Evolutionary conservation across 1,140 invertebrate species (phyloP), one percentile per base, ranked within the genome.

Genomic region (Drosophila mauritiana): DNA sequence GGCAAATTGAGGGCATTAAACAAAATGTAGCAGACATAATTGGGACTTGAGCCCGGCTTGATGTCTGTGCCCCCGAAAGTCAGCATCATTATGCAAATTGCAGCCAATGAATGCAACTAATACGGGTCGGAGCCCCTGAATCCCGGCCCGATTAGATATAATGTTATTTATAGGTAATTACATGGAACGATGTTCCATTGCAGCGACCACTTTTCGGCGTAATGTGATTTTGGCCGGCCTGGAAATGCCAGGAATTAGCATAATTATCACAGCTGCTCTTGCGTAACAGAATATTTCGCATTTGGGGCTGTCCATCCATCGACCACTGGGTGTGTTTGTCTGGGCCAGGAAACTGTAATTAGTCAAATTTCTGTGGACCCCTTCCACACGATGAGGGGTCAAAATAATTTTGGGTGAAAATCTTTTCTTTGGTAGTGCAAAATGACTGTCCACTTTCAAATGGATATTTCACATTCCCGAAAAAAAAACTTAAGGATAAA

Each of bases 161-260:
- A 67, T 62, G 76, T 54, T 57, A 64, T 80, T 80, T 79, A 79
- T 61, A 67, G 76, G 40, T 74, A 79, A 73, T 79, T 58, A 43
- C 59, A 62, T 39, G 25, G 53, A 22, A 46, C 57, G 57, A 27
- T 57, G 48, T 55, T 40, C 15, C 34, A 53, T 40, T 64, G 53
- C 49, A 42, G 22, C 43, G 22, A 34, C 46, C 31, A 15, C 22
- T 53, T 37, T 40, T 34, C 37, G 27, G 17, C 27, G n/a, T 20
- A 62, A 73, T 56, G 39, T 46, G 34, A 54, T 57, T 46, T 20
- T 65, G 43, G 27, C 36, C 8, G 25, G 34, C n/a, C 40, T 34
- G 62, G 15, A 37, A 65, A 65, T 62, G 72, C 43, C 25, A 42
- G 37, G 46, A 63, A 72, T 85, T 78, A 54, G 61, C 73, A 86